These are phyloP conservation scores for Zhengitettix transpicula DNA, from an alignment of 2,888 invertebrate species.

Conservation along the genomic window DNA sequence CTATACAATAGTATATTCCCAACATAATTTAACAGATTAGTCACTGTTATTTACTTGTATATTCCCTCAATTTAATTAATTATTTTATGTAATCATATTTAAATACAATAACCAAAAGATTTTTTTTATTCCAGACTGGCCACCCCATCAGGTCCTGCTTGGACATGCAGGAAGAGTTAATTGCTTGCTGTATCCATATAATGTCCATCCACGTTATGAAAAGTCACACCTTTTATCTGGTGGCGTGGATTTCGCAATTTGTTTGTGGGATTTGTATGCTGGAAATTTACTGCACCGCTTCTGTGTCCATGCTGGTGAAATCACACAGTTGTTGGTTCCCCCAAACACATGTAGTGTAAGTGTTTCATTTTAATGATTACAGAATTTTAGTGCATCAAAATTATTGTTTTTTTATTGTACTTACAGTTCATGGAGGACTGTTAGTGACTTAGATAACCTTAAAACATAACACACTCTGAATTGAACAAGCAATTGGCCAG, in stretches of 20 bases:
- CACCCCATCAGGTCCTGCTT: slow-evolving; percentile 67
- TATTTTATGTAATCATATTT: no score
- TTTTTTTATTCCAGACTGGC: slow-evolving; percentile 53
- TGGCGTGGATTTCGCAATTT: slow-evolving; percentile 94
- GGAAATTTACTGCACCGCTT: slow-evolving; percentile 83
- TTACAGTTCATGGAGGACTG: no score
- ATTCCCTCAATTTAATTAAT: no score
- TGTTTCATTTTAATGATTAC: slow-evolving; percentile 14
- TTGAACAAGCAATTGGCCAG: no score
- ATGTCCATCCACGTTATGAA: slow-evolving; percentile 78
- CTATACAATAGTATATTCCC: no score
- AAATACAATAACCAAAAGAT: no score
- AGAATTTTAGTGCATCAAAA: no score
- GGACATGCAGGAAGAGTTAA: slow-evolving; percentile 91
- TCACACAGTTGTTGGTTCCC: slow-evolving; percentile 84
- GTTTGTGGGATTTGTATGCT: slow-evolving; percentile 86
- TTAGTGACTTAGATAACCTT: no score
- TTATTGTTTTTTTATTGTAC: no score
- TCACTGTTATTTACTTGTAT: no score
- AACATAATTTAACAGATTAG: no score
- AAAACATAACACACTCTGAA: no score
- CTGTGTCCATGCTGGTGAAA: slow-evolving; percentile 95
- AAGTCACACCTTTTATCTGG: slow-evolving; percentile 83
- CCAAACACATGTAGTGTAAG: slow-evolving; percentile 77
- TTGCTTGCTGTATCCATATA: slow-evolving; percentile 86